These are phyloP conservation scores for Excalfactoria chinensis DNA, from an alignment of 2,113 vertebrate species.

Conservation along the genomic window DNA sequence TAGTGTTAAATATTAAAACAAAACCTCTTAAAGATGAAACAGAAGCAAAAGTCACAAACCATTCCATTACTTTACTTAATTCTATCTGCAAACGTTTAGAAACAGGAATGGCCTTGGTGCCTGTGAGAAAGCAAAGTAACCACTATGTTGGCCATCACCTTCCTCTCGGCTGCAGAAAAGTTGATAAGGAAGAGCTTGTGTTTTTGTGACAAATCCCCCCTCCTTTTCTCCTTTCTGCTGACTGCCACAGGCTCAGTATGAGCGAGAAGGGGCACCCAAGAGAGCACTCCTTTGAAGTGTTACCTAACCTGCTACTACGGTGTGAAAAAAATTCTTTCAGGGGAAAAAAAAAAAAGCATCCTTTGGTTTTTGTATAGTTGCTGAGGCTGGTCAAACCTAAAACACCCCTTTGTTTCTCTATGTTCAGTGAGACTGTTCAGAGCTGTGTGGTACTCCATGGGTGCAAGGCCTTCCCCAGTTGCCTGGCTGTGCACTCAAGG, in stretches of 20 bases:
- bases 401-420: background rate
- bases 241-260: fast-evolving
- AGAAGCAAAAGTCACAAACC: background rate
- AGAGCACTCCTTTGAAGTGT: background rate
- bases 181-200: background rate
- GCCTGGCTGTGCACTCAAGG: too few relatives aligned
- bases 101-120: background rate
- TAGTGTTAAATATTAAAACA: constrained; percentile 69
- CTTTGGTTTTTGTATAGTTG: background rate
- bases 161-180: background rate
- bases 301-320: background rate
- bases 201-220: background rate
- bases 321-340: background rate
- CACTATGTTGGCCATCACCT: background rate
- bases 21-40: constrained; percentile 30
- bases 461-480: too few relatives aligned
- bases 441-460: background rate
- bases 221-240: background rate
- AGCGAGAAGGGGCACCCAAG: background rate
- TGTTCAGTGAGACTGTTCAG: background rate
- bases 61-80: background rate
- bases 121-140: background rate
- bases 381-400: background rate
- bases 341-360: background rate
- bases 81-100: constrained; percentile 18